phyloP scores from a whole-genome alignment of 2,888 invertebrate genomes.

The Spicauda simplicius region DNA sequence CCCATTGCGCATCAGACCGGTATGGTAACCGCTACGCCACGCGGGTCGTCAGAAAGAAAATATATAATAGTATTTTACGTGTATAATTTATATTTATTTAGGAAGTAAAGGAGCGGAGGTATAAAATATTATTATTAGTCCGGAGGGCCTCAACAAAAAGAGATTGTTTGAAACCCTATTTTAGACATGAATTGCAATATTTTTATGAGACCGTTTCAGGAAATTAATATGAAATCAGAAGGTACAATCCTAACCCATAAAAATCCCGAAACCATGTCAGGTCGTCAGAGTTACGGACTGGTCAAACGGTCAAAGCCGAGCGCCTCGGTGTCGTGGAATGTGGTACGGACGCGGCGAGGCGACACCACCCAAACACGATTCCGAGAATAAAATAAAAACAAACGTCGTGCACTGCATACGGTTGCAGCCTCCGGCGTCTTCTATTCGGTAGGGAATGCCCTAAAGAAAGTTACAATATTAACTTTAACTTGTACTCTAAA shows the following conservation, averaged over 20 bases:
- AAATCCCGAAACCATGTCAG: constrained; percentile 11
- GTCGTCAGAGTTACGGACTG: constrained; percentile 45
- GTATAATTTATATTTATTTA: no score
- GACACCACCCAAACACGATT: constrained; percentile 68
- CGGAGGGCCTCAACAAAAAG: no score
- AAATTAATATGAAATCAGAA: background rate
- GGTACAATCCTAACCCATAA: background rate
- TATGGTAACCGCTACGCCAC: no score
- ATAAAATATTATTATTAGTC: no score
- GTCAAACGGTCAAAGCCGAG: constrained; percentile 62
- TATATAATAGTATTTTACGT: no score
- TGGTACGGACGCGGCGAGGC: constrained; percentile 61
- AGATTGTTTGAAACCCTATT: no score
- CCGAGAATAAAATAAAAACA: constrained; percentile 48
- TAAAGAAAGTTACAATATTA: background rate
- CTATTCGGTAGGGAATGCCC: constrained; percentile 7
- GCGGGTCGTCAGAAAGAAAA: no score
- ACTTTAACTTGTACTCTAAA: background rate
- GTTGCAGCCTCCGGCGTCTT: constrained; percentile 17
- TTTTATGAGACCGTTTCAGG: no score
- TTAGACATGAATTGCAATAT: no score
- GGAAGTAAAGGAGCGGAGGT: no score
- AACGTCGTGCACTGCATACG: constrained; percentile 10
- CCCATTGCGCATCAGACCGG: no score
- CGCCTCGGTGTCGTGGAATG: constrained; percentile 79